These are phyloP conservation scores for Trissolcus brochymenae DNA, from an alignment of 2,888 invertebrate genomes.

Conservation along the genomic window DNA sequence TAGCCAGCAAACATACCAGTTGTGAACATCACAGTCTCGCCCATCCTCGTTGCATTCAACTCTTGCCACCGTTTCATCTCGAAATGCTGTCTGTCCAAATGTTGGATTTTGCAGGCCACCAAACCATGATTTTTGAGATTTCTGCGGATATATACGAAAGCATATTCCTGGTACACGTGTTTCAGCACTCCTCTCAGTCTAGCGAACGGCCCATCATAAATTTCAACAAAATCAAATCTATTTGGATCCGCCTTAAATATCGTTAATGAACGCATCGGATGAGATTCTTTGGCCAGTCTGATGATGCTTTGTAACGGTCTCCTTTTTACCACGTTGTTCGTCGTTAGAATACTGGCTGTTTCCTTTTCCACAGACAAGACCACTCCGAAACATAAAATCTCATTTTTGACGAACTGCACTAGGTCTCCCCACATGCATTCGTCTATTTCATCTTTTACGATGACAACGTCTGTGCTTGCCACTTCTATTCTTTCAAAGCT, in stretches of 20 bases:
- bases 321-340: background rate
- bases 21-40: background rate
- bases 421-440: constrained; percentile 1
- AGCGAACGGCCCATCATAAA: background rate
- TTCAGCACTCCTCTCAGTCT: background rate
- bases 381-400: background rate
- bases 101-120: background rate
- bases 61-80: background rate
- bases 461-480: background rate
- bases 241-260: background rate
- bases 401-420: background rate
- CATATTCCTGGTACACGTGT: background rate
- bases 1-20: background rate
- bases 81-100: background rate
- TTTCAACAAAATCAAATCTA: background rate
- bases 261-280: background rate
- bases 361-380: background rate
- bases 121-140: background rate
- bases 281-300: background rate
- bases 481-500: background rate
- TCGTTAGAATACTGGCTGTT: background rate
- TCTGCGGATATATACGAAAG: background rate
- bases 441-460: too few relatives aligned
- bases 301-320: background rate
- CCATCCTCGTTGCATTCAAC: background rate